Base-by-base conservation (phyloP, 2,797 vertebrate species). In the Mareca penelope region DNA sequence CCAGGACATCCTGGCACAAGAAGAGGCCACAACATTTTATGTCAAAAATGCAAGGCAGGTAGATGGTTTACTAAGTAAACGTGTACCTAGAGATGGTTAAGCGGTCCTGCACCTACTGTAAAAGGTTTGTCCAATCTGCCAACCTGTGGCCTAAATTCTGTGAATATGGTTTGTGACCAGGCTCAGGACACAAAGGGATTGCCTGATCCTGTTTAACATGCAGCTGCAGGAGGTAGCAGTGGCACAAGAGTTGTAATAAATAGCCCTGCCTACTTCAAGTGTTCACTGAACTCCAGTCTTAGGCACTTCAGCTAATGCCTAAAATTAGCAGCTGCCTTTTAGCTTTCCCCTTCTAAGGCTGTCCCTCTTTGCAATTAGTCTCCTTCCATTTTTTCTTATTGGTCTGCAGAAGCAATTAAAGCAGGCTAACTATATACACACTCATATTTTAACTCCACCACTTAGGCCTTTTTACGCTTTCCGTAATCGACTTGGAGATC, bases 401-500 rank as follows among this genome's bases (percentile, higher is more conserved):
- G 1, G 61, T 42, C 33, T 72, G 78, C 40, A 69, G 33, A 85
- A 81, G 44, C 2, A 4, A 67, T 0, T 59, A 15, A 82, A 69
- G 12, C 44, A 67, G 29, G 16, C 33, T 79, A 90, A 65, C 21
- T 73, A 6, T 42, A 80, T 46, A 72, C 12, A 26, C 73, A 70
- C 39, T 73, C 6, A 28, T 63, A 82, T 73, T 83, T 88, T 71
- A 84, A 70, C 10, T 77, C 44, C 11, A 19, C 6, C 39, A 71
- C 26, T 95, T 64, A 37, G 23, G 29, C 8, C 8, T 95, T 93
- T 71, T 80, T 24, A 33, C 29, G 40, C 42, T 88, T 86, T 85
- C 40, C 23, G n/a, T 64, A 77, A 93, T 67, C 46, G 76, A 42
- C 48, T 53, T 70, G 71, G 60, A 90, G 87, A 84, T 73, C 64